Percentiles rank a stretch among this genome's conserved stretches.
These are phyloP conservation scores for Aromia moschata DNA, from an alignment of 2,888 invertebrate genomes.

Conservation along the genomic window DNA sequence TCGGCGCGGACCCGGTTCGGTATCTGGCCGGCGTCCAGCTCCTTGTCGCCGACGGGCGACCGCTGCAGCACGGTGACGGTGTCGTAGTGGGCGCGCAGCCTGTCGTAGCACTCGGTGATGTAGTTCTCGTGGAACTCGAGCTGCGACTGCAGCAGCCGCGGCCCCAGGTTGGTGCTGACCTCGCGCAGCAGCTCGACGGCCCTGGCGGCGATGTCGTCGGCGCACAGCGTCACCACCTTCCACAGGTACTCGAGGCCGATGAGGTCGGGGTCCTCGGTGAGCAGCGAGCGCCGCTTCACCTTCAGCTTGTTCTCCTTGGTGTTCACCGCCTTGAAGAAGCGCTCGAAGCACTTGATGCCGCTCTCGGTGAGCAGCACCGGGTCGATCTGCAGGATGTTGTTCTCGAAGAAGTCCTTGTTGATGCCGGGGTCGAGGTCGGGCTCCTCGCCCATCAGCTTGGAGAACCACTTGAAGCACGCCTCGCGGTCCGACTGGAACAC, in stretches of 20 bases:
- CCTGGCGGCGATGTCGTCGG: constrained; percentile 91
- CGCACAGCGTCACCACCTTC: constrained; percentile 83
- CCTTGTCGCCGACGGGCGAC: constrained; percentile 63
- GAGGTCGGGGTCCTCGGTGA: constrained; percentile 93
- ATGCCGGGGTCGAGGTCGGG: constrained; percentile 97
- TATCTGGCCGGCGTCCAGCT: constrained; percentile 62
- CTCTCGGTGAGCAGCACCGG: constrained; percentile 92
- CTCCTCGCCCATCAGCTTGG: constrained; percentile 95
- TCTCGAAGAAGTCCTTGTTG: constrained; percentile 94
- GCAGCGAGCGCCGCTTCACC: constrained; percentile 82
- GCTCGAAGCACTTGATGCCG: constrained; percentile 89
- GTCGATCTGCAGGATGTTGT: constrained; percentile 91
- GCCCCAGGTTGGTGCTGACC: constrained; percentile 93
- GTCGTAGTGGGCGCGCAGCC: constrained; percentile 86
- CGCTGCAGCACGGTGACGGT: constrained; percentile 75
- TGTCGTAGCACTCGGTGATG: constrained; percentile 90
- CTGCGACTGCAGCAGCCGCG: constrained; percentile 79
- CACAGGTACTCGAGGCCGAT: constrained; percentile 97
- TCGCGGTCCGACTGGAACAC: constrained; percentile 93
- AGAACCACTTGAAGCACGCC: constrained; percentile 98
- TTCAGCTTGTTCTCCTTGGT: constrained; percentile 93
- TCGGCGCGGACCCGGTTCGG: constrained; percentile 70
- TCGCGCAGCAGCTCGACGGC: constrained; percentile 92
- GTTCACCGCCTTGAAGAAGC: constrained; percentile 95
- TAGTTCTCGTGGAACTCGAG: constrained; percentile 91